Conservation (phyloP, 2,113 vertebrate genomes). For the Noturus placidus region DNA sequence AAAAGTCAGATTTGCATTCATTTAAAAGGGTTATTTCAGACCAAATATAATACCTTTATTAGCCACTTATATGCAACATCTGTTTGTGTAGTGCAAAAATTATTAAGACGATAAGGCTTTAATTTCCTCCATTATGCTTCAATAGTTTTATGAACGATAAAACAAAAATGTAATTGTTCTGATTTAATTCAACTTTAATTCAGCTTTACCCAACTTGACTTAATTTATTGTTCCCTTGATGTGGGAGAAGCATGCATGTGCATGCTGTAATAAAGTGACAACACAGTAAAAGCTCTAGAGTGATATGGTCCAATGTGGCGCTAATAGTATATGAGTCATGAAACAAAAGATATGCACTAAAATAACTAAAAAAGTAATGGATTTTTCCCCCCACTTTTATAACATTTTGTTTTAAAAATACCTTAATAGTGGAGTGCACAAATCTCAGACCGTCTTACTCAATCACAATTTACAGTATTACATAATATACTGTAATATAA, state of each 20-base stretch:
- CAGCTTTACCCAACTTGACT: not conserved
- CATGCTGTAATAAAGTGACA: constrained; percentile 30
- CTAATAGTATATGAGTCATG: not conserved
- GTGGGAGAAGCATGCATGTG: not conserved
- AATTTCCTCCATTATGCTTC: not conserved
- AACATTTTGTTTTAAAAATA: not conserved
- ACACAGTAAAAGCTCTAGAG: constrained; percentile 30
- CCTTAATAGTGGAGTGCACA: not conserved
- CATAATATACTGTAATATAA: constrained; percentile 34
- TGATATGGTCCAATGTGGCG: not conserved
- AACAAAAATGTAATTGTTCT: not conserved
- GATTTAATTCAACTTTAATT: not conserved
- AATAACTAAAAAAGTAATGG: not conserved
- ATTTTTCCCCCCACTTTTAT: not conserved
- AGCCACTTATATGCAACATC: not conserved
- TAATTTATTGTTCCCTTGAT: constrained; percentile 3
- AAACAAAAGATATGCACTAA: constrained; percentile 16
- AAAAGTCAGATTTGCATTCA: constrained; percentile 2
- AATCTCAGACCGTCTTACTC: not conserved
- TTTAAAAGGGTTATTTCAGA: not conserved
- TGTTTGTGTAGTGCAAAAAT: not conserved
- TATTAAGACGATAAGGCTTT: not conserved
- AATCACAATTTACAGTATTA: not conserved
- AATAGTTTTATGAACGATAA: not conserved
- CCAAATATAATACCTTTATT: not conserved